Conservation (phyloP, 2,113 vertebrate genomes). For the Rattus norvegicus region GRCr8 NC_086039.1:17786501-17787000, state of each 20-base stretch:
- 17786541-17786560: background rate
- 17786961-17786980: background rate
- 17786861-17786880: slow-evolving; percentile 10
- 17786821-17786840: background rate
- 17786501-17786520: background rate
- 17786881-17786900: background rate
- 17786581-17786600: background rate
- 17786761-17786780: slow-evolving; percentile 22
- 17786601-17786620: slow-evolving; percentile 41
- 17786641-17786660: slow-evolving; percentile 30
- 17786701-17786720: slow-evolving; percentile 9
- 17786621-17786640: slow-evolving; percentile 14
- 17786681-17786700: background rate
- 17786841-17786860: background rate
- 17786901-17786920: background rate
- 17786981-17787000: slow-evolving; percentile 18
- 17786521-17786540: background rate
- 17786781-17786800: slow-evolving; percentile 23
- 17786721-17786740: slow-evolving; percentile 25
- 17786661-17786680: slow-evolving; percentile 34
- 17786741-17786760: background rate
- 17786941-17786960: slow-evolving; percentile 25
- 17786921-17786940: background rate
- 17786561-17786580: background rate
- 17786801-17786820: slow-evolving; percentile 12